Evolutionary conservation across 53 echinoderm and acorn worm genomes (phyloP).

Genomic region (Luidia sarsii): DNA sequence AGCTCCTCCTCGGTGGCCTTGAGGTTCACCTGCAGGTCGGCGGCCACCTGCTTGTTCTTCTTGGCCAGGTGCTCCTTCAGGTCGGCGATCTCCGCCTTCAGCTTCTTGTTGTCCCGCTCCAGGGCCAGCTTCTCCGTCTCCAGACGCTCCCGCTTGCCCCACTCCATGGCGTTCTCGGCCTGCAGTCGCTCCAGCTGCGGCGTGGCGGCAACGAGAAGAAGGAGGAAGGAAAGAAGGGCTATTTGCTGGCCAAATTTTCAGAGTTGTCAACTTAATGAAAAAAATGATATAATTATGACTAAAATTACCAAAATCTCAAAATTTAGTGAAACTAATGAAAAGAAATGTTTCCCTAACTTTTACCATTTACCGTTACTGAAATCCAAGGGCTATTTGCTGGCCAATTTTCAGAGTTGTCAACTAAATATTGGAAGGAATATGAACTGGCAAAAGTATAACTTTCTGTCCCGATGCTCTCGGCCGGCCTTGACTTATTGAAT

Average conservation of each 20-base stretch:
- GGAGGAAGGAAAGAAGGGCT: not conserved
- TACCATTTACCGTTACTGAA: too few species aligned
- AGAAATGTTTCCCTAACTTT: too few species aligned
- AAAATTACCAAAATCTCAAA: too few species aligned
- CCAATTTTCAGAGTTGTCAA: too few species aligned
- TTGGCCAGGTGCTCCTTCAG: conserved; percentile 75
- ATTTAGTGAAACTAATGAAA: not conserved
- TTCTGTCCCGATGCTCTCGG: too few species aligned
- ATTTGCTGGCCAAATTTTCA: not conserved
- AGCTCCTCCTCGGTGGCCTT: conserved; percentile 76
- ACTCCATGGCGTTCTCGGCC: conserved; percentile 92
- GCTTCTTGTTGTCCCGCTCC: conserved; percentile 92
- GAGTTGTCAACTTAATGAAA: not conserved
- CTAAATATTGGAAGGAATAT: too few species aligned
- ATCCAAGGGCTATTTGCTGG: too few species aligned
- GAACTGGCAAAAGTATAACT: too few species aligned
- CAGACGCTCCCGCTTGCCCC: conserved; percentile 94
- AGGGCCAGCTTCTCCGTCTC: conserved; percentile 94
- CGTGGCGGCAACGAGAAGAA: not conserved
- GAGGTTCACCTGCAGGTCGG: conserved; percentile 76
- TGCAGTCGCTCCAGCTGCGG: conserved; percentile 85
- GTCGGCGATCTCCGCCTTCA: conserved; percentile 76
- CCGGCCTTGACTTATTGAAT: too few species aligned
- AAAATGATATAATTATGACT: not conserved
- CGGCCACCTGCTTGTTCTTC: conserved; percentile 79